phyloP scores from a whole-genome alignment of 2,797 vertebrate species.

The Acanthurus leucopareius region DNA sequence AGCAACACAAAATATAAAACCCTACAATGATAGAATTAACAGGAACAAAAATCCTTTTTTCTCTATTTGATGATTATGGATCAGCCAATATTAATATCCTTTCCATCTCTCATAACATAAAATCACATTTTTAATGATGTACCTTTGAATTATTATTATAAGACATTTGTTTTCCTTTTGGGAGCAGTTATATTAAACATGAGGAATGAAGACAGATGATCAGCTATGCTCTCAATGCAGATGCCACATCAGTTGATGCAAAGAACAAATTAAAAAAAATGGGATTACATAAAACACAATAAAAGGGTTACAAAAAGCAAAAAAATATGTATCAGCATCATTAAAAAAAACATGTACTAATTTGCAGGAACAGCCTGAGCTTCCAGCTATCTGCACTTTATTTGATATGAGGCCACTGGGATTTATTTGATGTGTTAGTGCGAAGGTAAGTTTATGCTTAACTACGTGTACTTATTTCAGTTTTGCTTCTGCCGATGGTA shows the following conservation, averaged over 20 bases:
- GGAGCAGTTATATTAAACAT: too few relatives aligned
- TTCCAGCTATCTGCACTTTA: not conserved
- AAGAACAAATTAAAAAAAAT: not conserved
- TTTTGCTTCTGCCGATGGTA: conserved; percentile 10
- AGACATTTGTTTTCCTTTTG: too few relatives aligned
- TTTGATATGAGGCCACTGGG: not conserved
- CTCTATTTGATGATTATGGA: not conserved
- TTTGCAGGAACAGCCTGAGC: not conserved
- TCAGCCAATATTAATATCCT: not conserved
- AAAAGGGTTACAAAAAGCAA: not conserved
- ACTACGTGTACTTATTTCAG: not conserved
- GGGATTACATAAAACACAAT: not conserved
- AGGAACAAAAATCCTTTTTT: not conserved
- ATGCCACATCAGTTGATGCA: not conserved
- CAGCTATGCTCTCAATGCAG: too few relatives aligned
- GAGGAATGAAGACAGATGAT: too few relatives aligned
- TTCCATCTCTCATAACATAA: not conserved
- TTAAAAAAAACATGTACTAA: not conserved
- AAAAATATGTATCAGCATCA: not conserved
- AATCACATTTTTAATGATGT: too few relatives aligned
- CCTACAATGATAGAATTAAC: too few relatives aligned
- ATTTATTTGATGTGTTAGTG: conserved; percentile 1
- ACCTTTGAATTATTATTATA: too few relatives aligned
- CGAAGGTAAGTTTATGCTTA: conserved; percentile 1
- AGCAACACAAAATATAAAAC: too few relatives aligned